Base-by-base conservation (phyloP, 2,888 invertebrate species). In the Hirudinaria manillensis region DNA sequence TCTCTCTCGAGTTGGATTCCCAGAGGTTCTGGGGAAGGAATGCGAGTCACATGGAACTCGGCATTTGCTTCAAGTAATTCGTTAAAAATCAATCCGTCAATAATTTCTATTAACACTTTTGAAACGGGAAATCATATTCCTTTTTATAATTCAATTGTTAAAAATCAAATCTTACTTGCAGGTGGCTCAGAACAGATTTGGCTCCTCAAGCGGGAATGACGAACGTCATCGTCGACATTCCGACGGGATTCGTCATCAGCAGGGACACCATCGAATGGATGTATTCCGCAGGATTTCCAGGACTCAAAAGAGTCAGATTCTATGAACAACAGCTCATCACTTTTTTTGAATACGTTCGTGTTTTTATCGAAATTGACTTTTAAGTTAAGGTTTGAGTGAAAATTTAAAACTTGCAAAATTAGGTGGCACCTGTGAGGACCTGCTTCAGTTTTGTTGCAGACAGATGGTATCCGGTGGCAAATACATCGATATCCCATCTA, bases 401-500 rank as follows among this genome's bases (percentile, higher is more conserved):
- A n/a, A 2, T n/a, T 7, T 7, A 16, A 29, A 29, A 21, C 2
- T n/a, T 32, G 21, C 65, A 61, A 65, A 65, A 65, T 0, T 86
- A 93, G 93, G 86, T 96, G 84, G 93, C 93, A 77, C 87, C 88
- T 36, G 91, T 92, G 84, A 90, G 83, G 81, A 86, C 92, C 10
- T 97, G 97, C 83, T 91, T 97, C 21, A 92, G 93, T 86, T 93
- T 95, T 84, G 93, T 93, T 0, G 90, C 95, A 75, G 94, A 95
- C 86, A 89, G 96, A 79, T 97, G 95, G 95, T 92, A 89, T 86
- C 96, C 96, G 0, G 94, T 95, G 2, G 96, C 96, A 70, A 97
- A 97, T 87, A 93, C 94, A 91, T 94, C 96, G 0, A 89, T 94
- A 68, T 93, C 93, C 85, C 89, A 96, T 80, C 91, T 93, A 3